Conservation (phyloP, 2,888 invertebrate genomes). For the Volucella inflata region DNA sequence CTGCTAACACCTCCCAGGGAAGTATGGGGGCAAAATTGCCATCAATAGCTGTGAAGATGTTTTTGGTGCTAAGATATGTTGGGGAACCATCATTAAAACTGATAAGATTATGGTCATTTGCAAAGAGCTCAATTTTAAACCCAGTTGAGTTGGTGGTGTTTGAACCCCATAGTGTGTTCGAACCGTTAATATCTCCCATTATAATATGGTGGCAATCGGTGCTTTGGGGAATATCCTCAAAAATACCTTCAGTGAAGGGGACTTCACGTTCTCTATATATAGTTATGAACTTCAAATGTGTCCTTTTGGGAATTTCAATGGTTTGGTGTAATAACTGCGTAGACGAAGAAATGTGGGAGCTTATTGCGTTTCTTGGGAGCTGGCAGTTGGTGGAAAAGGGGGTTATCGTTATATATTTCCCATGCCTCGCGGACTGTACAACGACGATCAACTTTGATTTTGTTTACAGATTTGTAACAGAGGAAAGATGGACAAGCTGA, state of each 20-base stretch:
- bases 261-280: slow-evolving; percentile 28
- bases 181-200: slow-evolving; percentile 21
- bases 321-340: slow-evolving; percentile 18
- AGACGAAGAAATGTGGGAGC: slow-evolving; percentile 6
- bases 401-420: slow-evolving; percentile 33
- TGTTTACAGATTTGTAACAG: slow-evolving; percentile 35
- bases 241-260: background rate
- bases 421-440: too few relatives aligned
- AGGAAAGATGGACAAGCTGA: slow-evolving; percentile 18
- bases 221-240: slow-evolving; percentile 4
- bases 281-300: background rate
- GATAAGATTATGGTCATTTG: slow-evolving; percentile 15
- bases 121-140: background rate
- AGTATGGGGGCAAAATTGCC: slow-evolving; percentile 1
- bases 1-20: slow-evolving; percentile 19
- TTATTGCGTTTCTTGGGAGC: slow-evolving; percentile 5
- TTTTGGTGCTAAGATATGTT: too few relatives aligned
- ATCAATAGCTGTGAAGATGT: too few relatives aligned
- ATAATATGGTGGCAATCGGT: slow-evolving; percentile 18
- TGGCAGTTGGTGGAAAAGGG: slow-evolving; percentile 13
- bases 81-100: slow-evolving; percentile 8
- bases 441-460: slow-evolving; percentile 22
- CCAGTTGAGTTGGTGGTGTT: slow-evolving; percentile 1
- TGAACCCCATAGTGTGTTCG: slow-evolving; percentile 13
- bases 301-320: slow-evolving; percentile 17